Base-by-base conservation (phyloP, 2,797 vertebrate genomes). In the Tokudaia muenninki region DNA sequence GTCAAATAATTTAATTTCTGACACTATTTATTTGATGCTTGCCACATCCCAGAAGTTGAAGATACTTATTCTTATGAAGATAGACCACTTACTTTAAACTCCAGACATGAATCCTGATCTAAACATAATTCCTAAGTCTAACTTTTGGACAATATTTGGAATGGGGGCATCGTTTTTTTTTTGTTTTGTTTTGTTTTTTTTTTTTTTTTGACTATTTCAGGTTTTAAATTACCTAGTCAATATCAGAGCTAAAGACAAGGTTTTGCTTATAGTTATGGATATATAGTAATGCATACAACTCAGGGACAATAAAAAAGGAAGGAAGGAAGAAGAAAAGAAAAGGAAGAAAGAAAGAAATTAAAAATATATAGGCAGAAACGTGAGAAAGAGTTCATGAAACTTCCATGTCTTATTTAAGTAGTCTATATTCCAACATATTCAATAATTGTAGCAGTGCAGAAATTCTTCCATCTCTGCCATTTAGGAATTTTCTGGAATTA, bases 371-470 rank as follows among this genome's bases (percentile, higher is more conserved):
- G 0, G 55, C 6, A 2, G 12, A 77, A 24, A 31, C 12, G 11
- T 21, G 6, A 3, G 17, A 9, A 16, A 21, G 19, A 72, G 5
- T 10, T 13, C 2, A 2, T 8, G 12, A 34, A n/a, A 4, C 26
- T 61, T 50, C 10, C 22, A 1, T 3, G 4, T 0, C 1, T 3
- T 77, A 22, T 55, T 21, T 13, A 24, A 6, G 1, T 41, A 1
- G 3, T 9, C 6, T 9, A 26, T 3, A 13, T 31, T 92, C 17
- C 31, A 19, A 26, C 6, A 7, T 37, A 0, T 22, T 41, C 24
- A 2, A 0, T 61, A 7, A 37, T 12, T 47, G 61, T 65, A 24
- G 14, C 34, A 79, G 37, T 16, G 4, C 31, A 52, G 26, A 72
- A 67, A 47, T 16, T 52, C 1, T 37, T 14, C 7, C 22, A 41